Evolutionary conservation across 2,113 vertebrate genomes (phyloP), one percentile per base, ranked within the genome.

Genomic region (Fregata magnificens): DNA sequence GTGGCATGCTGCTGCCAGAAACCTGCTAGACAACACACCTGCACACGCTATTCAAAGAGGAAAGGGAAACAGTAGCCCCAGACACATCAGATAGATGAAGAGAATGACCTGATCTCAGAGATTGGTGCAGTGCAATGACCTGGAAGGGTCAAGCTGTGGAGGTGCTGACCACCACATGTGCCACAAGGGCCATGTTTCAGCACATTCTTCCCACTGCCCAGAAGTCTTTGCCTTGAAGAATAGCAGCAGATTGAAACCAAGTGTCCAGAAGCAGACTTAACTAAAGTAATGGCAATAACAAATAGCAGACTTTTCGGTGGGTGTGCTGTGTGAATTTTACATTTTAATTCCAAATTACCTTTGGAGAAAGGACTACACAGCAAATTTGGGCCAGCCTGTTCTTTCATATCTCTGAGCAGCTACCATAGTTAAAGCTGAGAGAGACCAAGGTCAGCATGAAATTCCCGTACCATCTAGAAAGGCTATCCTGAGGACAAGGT

Each of bases 401-500:
- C 24, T 31, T 36, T 63, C 40, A 3, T 38, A 26, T 63, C 18
- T 72, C n/a, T 86, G 24, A 31, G 29, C 9, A 67, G 34, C 16
- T 69, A 26, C 15, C 7, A 17, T 10, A 47, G 16, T 29, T 65
- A 31, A 42, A 74, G 14, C 12, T 70, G 55, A 58, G n/a, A 55
- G 26, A 88, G 11, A 34, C 38, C n/a, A 67, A 29, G 67, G 25
- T 76, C 36, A 49, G 14, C 8, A 18, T 12, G 29, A 79, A 52
- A 79, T 66, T 66, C 10, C 31, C 2, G 3, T 50, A 20, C 17
- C 16, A 32, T 32, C 47, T 45, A 77, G 40, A 67, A 40, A 28
- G 24, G 15, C 28, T 77, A 2, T 98, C 90, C 98, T 98, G 62
- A 99, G 94, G 36, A 97, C 67, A 53, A 99, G 97, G 94, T 99